Conservation (phyloP, 2,797 vertebrate genomes). For the Tokudaia muenninki region DNA sequence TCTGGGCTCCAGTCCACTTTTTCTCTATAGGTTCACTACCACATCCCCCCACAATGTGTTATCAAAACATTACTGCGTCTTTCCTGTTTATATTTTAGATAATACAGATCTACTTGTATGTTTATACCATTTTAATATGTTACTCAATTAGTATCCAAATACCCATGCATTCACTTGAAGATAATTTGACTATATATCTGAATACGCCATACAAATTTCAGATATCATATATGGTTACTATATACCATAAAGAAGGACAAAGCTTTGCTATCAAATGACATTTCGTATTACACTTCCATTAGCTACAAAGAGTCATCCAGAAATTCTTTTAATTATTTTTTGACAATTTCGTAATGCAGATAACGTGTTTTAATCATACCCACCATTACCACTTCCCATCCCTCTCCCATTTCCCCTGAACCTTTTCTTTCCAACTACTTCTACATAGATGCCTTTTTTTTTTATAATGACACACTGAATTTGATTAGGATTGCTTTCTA, state of each 20-base stretch:
- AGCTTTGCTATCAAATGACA: neutral
- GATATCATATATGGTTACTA: neutral
- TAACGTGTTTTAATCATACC: neutral
- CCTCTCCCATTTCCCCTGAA: neutral
- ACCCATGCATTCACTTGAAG: neutral
- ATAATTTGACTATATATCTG: neutral
- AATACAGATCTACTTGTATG: neutral
- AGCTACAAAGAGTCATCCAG: constrained; percentile 11
- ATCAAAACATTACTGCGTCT: neutral
- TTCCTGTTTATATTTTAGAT: neutral
- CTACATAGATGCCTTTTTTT: neutral
- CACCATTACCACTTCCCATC: too few relatives aligned
- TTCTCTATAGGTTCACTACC: neutral
- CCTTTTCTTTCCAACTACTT: neutral
- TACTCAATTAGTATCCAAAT: neutral
- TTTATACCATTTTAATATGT: neutral
- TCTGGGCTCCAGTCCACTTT: neutral
- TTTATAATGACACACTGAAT: neutral
- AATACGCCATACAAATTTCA: neutral
- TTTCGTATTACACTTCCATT: neutral
- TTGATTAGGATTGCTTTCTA: neutral
- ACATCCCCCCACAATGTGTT: neutral
- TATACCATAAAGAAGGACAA: constrained; percentile 24
- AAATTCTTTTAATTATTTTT: neutral
- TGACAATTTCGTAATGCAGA: neutral